These are phyloP conservation scores for Aphelinus certus DNA, from an alignment of 1,140 invertebrate genomes.

Conservation along the genomic window DNA sequence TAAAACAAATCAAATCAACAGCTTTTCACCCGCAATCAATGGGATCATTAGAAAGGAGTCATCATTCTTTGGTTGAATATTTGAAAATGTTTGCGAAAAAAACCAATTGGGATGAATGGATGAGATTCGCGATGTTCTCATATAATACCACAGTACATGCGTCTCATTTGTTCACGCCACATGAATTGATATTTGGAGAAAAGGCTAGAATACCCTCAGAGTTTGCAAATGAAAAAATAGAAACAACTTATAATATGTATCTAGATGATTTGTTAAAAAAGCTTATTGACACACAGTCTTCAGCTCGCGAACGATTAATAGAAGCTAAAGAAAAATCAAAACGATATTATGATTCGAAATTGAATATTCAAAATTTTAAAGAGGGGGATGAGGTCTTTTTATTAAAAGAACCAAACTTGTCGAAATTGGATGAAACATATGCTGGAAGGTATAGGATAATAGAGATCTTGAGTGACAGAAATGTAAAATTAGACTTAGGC, in stretches of 20 bases:
- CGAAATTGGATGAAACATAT: constrained; percentile 29
- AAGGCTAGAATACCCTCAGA: not conserved
- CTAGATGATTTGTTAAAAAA: constrained; percentile 29
- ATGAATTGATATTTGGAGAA: not conserved
- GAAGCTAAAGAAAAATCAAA: constrained; percentile 37
- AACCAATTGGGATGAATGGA: constrained; percentile 6
- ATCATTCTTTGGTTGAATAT: constrained; percentile 50
- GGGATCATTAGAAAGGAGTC: constrained; percentile 54
- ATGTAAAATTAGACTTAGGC: constrained; percentile 9
- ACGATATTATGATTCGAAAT: constrained; percentile 39
- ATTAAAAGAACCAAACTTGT: constrained; percentile 17
- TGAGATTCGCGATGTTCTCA: not conserved
- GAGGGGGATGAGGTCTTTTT: constrained; percentile 20
- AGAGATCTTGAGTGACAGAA: constrained; percentile 29
- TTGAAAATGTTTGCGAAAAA: constrained; percentile 45
- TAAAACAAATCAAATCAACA: constrained; percentile 52
- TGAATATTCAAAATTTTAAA: constrained; percentile 20
- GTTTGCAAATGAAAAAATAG: not conserved
- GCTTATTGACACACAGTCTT: constrained; percentile 31
- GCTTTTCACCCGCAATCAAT: constrained; percentile 58
- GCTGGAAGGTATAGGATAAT: constrained; percentile 17
- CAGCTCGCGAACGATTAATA: constrained; percentile 30
- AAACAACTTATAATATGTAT: no score
- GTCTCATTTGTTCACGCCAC: not conserved
- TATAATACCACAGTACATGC: not conserved